Conservation (phyloP, 2,888 invertebrate genomes). For the Eristalinus aeneus region DNA sequence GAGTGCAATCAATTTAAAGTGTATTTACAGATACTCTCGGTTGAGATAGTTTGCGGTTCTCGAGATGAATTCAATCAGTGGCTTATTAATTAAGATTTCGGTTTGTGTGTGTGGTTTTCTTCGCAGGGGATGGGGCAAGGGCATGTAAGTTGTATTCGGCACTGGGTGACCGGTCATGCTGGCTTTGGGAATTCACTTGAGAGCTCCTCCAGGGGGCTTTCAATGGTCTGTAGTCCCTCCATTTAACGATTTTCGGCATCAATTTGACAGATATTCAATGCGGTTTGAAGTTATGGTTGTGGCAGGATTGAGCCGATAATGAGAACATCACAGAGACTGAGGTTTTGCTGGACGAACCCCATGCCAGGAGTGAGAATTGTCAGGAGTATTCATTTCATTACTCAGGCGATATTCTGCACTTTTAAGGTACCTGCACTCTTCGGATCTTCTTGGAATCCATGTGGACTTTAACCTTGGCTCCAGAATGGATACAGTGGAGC, state of each 20-base stretch:
- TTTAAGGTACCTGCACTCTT: neutral
- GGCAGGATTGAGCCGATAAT: neutral
- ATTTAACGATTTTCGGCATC: neutral
- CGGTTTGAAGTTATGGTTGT: neutral
- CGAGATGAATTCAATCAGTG: constrained; percentile 26
- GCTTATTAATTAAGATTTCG: constrained; percentile 28
- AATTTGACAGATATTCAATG: neutral
- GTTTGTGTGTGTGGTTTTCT: neutral
- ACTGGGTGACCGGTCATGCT: neutral
- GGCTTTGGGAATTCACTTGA: neutral
- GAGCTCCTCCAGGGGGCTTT: neutral
- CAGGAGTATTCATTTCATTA: neutral
- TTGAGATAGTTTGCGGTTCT: constrained; percentile 49
- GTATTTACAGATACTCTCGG: constrained; percentile 58
- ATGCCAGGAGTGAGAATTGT: neutral
- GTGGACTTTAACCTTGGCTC: too few species aligned
- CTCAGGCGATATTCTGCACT: neutral
- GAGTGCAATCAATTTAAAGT: constrained; percentile 69
- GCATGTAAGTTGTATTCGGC: neutral
- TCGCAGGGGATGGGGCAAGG: neutral
- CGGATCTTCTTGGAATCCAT: too few species aligned
- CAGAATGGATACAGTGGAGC: too few species aligned
- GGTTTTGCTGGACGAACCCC: neutral
- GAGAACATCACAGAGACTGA: neutral
- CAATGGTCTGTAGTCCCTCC: neutral